Conservation (phyloP, 1,140 invertebrate species). For the Pseudomyrmex concolor region DNA sequence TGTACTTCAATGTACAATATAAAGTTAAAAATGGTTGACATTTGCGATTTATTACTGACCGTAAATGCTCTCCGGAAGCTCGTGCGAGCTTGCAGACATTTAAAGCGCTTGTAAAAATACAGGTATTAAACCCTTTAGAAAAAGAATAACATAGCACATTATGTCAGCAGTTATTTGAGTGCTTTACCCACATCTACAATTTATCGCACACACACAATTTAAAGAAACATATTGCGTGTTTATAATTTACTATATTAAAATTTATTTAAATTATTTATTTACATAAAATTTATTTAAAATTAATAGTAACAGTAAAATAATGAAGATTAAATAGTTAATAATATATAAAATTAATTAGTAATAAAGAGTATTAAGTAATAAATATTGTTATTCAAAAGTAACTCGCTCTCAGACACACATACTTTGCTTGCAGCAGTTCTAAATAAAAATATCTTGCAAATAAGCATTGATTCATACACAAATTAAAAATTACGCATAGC, state of each 20-base stretch:
- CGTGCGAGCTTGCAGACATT: slow-evolving; percentile 34
- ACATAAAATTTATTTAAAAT: too few species aligned
- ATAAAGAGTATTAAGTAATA: too few species aligned
- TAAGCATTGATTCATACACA: slow-evolving; percentile 18
- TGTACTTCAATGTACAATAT: slow-evolving; percentile 11
- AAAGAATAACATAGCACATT: slow-evolving; percentile 37
- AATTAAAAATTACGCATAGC: slow-evolving; percentile 64
- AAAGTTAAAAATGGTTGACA: slow-evolving; percentile 60
- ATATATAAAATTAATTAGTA: too few species aligned
- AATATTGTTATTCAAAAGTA: too few species aligned
- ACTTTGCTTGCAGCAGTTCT: neutral
- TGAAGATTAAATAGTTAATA: too few species aligned
- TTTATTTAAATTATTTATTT: neutral
- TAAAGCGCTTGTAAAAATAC: slow-evolving; percentile 56
- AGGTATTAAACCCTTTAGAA: slow-evolving; percentile 31
- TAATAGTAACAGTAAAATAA: too few species aligned
- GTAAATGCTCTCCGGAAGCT: slow-evolving; percentile 54
- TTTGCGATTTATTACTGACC: slow-evolving; percentile 56
- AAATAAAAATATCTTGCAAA: slow-evolving; percentile 3
- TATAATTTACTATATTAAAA: neutral
- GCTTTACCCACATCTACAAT: too few species aligned
- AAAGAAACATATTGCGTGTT: neutral
- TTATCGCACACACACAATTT: neutral
- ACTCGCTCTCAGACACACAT: too few species aligned
- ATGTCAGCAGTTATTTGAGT: neutral